Evolutionary conservation across 2,113 vertebrate genomes (phyloP).

Genomic region (Thamnaconus septentrionalis): DNA sequence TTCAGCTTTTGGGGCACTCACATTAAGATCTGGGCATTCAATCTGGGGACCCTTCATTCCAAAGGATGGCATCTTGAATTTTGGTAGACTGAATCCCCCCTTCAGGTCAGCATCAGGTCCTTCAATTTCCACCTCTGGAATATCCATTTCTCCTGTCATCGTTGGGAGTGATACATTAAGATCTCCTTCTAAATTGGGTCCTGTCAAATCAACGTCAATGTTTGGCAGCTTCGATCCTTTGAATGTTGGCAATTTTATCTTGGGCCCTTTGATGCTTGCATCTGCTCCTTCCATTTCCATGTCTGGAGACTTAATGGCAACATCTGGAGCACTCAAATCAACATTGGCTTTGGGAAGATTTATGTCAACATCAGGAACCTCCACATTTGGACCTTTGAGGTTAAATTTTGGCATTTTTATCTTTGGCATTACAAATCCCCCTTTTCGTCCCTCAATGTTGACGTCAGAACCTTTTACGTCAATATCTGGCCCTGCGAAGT

Average conservation of each 20-base stretch:
- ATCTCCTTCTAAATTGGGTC: conserved; percentile 25
- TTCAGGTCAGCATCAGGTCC: not conserved
- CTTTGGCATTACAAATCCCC: conserved; percentile 27
- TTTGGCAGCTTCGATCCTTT: not conserved
- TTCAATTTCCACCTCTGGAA: conserved; percentile 12
- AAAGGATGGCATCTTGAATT: conserved; percentile 53
- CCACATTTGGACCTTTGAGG: conserved; percentile 4
- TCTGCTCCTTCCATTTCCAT: conserved; percentile 1
- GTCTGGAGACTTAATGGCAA: conserved; percentile 10
- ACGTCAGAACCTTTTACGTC: conserved; percentile 50
- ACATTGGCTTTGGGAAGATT: conserved; percentile 10
- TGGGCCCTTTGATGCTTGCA: conserved; percentile 32
- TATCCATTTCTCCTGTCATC: conserved; percentile 12
- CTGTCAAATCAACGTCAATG: not conserved
- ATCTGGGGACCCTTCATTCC: conserved; percentile 33
- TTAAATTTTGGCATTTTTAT: conserved; percentile 41
- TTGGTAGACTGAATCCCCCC: conserved; percentile 51
- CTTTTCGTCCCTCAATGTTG: conserved; percentile 15
- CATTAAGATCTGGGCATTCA: conserved; percentile 13
- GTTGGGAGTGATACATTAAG: conserved; percentile 21
- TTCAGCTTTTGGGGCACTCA: not conserved
- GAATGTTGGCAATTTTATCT: conserved; percentile 40
- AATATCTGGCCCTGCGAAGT: not conserved
- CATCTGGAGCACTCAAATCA: not conserved
- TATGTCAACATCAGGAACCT: conserved; percentile 21